These are phyloP conservation scores for Tetragonula carbonaria DNA, from an alignment of 2,888 invertebrate genomes.

Conservation along the genomic window DNA sequence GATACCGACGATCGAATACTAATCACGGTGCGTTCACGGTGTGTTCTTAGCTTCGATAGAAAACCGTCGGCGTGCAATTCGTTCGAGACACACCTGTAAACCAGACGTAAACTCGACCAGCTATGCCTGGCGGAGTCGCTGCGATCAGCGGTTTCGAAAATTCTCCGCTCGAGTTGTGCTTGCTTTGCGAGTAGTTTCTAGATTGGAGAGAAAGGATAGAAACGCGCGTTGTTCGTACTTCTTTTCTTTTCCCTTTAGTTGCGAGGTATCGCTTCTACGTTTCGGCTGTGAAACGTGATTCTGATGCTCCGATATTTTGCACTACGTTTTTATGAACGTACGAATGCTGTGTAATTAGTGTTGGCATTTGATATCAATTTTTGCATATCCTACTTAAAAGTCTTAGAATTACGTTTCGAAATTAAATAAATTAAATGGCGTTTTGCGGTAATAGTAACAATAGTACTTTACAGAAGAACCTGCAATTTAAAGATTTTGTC, in stretches of 20 bases:
- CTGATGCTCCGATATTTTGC: not conserved
- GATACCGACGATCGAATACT: conserved; percentile 46
- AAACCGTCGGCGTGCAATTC: conserved; percentile 41
- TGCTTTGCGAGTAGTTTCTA: not conserved
- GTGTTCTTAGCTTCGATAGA: conserved; percentile 11
- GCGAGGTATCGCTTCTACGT: not conserved
- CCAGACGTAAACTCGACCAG: conserved; percentile 3
- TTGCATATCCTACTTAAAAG: no score
- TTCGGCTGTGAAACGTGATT: not conserved
- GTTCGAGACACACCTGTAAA: conserved; percentile 32
- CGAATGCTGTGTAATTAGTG: not conserved
- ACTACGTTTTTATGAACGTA: not conserved
- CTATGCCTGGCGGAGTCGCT: not conserved
- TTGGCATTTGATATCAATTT: no score
- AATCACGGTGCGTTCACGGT: conserved; percentile 30
- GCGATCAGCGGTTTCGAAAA: conserved; percentile 15
- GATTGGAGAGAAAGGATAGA: not conserved
- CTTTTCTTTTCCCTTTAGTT: not conserved
- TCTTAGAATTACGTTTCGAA: no score
- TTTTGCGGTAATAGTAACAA: no score
- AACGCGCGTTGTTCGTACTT: not conserved
- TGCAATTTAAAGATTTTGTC: no score
- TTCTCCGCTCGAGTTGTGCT: not conserved
- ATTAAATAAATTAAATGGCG: no score
- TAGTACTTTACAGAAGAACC: no score